A percentile compares a stretch with the other conserved stretches of the same genome.
phyloP scores from a whole-genome alignment of 2,113 vertebrate genomes.

The Neoarius graeffei region DNA sequence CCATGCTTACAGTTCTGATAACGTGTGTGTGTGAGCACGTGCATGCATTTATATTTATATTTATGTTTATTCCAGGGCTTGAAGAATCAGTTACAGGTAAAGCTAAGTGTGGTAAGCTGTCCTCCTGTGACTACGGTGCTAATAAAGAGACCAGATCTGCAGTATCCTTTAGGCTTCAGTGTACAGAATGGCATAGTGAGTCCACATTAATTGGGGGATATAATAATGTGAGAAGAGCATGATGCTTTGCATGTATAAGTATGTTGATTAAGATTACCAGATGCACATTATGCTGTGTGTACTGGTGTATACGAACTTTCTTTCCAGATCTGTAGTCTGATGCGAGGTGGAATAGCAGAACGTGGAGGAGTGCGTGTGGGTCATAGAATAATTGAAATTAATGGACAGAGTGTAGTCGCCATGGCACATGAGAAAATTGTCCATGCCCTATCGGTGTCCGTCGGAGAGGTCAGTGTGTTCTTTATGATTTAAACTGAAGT shows the following conservation, averaged over 20 bases:
- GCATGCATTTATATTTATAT: background rate
- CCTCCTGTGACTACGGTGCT: slow-evolving; percentile 96
- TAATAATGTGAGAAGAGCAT: background rate
- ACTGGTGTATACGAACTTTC: background rate
- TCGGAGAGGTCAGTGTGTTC: slow-evolving; percentile 86
- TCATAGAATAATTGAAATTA: slow-evolving; percentile 98
- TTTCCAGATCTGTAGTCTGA: slow-evolving; percentile 94
- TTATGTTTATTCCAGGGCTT: slow-evolving; percentile 77
- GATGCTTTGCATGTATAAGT: background rate
- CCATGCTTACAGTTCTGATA: background rate
- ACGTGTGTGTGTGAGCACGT: background rate
- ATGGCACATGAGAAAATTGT: slow-evolving; percentile 99
- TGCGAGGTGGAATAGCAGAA: slow-evolving; percentile 96
- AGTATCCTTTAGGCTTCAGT: slow-evolving; percentile 97
- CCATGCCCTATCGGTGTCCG: slow-evolving; percentile 93
- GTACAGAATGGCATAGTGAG: slow-evolving; percentile 98
- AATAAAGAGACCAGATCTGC: slow-evolving; percentile 94
- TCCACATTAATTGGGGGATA: slow-evolving; percentile 47
- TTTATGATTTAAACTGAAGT: background rate
- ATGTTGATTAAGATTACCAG: background rate
- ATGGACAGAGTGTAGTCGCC: slow-evolving; percentile 96
- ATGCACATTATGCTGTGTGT: background rate
- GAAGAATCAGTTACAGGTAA: slow-evolving; percentile 91
- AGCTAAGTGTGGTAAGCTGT: slow-evolving; percentile 95
- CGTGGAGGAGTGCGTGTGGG: slow-evolving; percentile 94